Conservation (phyloP, 2,888 invertebrate genomes). For the Catocala sponsa region DNA sequence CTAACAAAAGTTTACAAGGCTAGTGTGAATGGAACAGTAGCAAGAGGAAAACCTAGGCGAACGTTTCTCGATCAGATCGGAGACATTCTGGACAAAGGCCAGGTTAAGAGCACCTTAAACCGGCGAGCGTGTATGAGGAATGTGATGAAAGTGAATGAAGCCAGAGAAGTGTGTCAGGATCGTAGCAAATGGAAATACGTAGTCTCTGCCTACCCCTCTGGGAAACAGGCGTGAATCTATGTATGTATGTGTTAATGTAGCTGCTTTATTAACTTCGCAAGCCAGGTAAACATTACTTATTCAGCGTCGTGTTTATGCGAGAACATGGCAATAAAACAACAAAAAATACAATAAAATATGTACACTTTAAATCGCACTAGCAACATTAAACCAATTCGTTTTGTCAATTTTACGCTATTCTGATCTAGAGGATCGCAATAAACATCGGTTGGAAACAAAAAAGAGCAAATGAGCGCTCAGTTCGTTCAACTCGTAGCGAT, state of each 20-base stretch:
- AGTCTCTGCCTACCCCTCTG: too few relatives aligned
- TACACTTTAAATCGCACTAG: constrained; percentile 46
- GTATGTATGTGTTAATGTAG: not conserved
- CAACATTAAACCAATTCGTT: constrained; percentile 64
- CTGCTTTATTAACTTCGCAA: not conserved
- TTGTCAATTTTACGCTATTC: constrained; percentile 68
- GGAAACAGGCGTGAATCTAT: too few relatives aligned
- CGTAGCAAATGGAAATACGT: too few relatives aligned
- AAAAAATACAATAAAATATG: constrained; percentile 36
- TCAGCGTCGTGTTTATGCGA: constrained; percentile 20
- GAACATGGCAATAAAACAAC: constrained; percentile 19
- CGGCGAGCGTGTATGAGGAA: too few relatives aligned
- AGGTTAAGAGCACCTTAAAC: too few relatives aligned
- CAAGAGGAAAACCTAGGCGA: too few relatives aligned
- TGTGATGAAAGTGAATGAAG: too few relatives aligned
- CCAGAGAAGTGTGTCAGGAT: too few relatives aligned
- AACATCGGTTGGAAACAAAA: constrained; percentile 57
- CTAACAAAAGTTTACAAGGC: too few relatives aligned
- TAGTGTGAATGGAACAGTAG: too few relatives aligned
- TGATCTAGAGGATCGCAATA: constrained; percentile 57
- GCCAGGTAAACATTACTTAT: constrained; percentile 9
- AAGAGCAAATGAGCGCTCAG: constrained; percentile 57
- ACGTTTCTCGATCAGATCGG: too few relatives aligned
- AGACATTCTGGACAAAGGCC: too few relatives aligned
- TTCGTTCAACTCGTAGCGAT: constrained; percentile 61